Base-by-base conservation (phyloP, 2,113 vertebrate species). In the Corythaixoides concolor region DNA sequence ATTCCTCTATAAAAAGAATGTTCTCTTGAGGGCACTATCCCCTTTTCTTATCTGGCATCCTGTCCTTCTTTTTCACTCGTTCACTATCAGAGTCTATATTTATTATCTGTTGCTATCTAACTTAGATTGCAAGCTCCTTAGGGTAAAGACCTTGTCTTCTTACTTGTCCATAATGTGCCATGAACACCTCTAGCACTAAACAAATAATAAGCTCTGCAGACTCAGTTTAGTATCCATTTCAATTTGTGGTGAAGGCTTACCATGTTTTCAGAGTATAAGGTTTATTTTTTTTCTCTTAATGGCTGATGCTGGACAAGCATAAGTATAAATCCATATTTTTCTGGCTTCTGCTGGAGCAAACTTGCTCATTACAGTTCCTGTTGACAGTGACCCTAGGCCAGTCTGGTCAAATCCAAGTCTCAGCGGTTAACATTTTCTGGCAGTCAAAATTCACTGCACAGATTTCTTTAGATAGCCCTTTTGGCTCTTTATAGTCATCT, bases 181-280 rank as follows among this genome's bases (percentile, higher is more conserved):
- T 68, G 79, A 90, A 85, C 84, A 94, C 76, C 77, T 97, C 63
- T 68, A 96, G 79, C 63, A 82, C 90, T 95, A 94, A 97, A 93
- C 75, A 96, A 97, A 85, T 92, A 95, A 95, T 79, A 91, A 92
- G 66, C 70, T 95, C 75, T 87, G 53, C 90, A 85, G 73, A 95
- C 77, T 95, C 89, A 87, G 74, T 94, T 97, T 96, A 94, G 89
- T 30, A 95, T 92, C 95, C 63, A 94, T 93, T 94, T 94, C 93
- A 97, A 95, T 96, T 90, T 95, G 94, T 94, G 58, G 85, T 72
- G 92, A 97, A 96, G 55, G 32, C 68, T 96, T 19, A 81, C 89
- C 59, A 73, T 72, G 39, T 86, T 93, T 95, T 62, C 62, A 76
- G 37, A 83, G 35, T 32, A 30, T 89, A 84, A 89, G 58, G 69